Evolutionary conservation across 2,113 vertebrate species (phyloP), one percentile per base, ranked within the genome.

Genomic region (Anser cygnoides): DNA sequence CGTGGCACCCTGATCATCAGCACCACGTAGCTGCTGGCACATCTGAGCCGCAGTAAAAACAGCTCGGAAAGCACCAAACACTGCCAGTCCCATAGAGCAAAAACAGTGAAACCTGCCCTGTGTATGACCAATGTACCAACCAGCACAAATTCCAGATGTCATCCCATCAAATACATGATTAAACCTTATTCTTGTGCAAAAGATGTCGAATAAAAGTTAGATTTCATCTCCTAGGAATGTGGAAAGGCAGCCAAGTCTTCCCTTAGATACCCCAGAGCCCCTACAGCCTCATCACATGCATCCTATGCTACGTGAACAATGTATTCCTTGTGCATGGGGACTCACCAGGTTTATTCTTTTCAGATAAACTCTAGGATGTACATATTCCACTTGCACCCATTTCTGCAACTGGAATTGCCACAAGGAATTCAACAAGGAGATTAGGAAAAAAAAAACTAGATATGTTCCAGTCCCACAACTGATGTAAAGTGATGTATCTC

Each of bases 301-400:
- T 25, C 63, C 66, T 62, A 2, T 20, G 23, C 44, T 23, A 10
- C 9, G 10, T 44, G 6, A 16, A 8, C 19, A 25, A 4, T 29
- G 5, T 9, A 6, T 71, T 59, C 39, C n/a, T 55, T 50, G n/a
- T 31, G 8, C 7, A 0, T 25, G 28, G 54, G 55, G 55, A 20
- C 13, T 58, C 37, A 29, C 18, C 14, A 29, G 29, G 41, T 62
- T 82, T 68, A 17, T 39, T 73, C 49, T 62, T 72, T 28, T 49
- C 46, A 70, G 39, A 9, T 43, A 7, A 44, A 44, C 39, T 82
- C 19, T 52, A 55, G 43, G 37, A 22, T 6, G 3, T 54, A 16
- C 0, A 0, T 35, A 11, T 58, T 70, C 35, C 19, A 19, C 35
- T 87, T 19, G 17, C 26, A 44, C 9, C 31, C 0, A 0, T 39